phyloP scores from a whole-genome alignment of 2,113 vertebrate genomes.

The Oncorhynchus keta region DNA sequence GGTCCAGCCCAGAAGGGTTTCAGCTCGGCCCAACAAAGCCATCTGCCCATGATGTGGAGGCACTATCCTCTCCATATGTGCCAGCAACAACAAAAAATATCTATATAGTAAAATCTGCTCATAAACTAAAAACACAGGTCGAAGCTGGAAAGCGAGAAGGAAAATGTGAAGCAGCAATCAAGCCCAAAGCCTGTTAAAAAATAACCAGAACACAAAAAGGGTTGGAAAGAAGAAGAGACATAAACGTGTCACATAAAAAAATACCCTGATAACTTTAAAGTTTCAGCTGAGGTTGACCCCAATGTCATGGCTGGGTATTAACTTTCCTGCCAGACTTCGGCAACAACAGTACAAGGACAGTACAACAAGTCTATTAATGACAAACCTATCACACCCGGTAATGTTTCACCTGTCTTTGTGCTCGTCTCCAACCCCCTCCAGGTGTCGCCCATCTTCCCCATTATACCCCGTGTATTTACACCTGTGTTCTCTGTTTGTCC shows the following conservation, averaged over 20 bases:
- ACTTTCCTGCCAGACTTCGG: background rate
- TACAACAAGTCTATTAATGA: background rate
- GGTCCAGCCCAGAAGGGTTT: slow-evolving; percentile 7
- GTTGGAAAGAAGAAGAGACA: background rate
- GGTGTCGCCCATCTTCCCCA: no score
- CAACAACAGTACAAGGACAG: background rate
- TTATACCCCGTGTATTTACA: no score
- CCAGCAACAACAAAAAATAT: slow-evolving; percentile 40
- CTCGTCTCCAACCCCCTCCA: no score
- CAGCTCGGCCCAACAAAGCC: slow-evolving; percentile 29
- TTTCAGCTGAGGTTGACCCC: background rate
- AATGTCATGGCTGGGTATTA: background rate
- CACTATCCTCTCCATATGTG: slow-evolving; percentile 24
- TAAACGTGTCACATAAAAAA: slow-evolving; percentile 45
- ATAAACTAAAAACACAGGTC: slow-evolving; percentile 24
- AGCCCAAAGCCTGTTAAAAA: slow-evolving; percentile 23
- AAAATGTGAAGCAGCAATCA: slow-evolving; percentile 20
- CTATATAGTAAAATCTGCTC: slow-evolving; percentile 30
- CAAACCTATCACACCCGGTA: background rate
- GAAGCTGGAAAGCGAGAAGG: background rate
- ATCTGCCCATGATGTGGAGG: slow-evolving; percentile 36
- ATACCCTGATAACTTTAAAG: slow-evolving; percentile 4
- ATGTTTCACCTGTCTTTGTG: no score
- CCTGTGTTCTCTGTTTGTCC: no score
- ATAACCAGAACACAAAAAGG: background rate